These are phyloP conservation scores for Perizoma affinitatum DNA, from an alignment of 2,888 invertebrate species.

Conservation along the genomic window DNA sequence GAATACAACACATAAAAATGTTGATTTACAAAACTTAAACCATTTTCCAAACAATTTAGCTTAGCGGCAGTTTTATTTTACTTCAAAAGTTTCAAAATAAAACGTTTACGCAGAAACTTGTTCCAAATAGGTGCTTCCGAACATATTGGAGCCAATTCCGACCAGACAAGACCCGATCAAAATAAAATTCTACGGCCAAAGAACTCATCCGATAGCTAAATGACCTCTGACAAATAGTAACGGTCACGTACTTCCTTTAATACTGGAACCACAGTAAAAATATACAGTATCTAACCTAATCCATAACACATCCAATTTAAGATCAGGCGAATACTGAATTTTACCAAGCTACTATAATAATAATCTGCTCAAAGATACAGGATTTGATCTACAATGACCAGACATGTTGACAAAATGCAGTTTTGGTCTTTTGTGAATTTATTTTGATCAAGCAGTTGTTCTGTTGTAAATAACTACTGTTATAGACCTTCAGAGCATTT, in stretches of 20 bases:
- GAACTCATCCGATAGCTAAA: slow-evolving; percentile 37
- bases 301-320: too few species aligned
- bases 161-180: slow-evolving; percentile 30
- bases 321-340: too few species aligned
- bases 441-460: slow-evolving; percentile 10
- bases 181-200: slow-evolving; percentile 41
- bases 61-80: slow-evolving; percentile 19
- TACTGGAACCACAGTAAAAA: slow-evolving; percentile 16
- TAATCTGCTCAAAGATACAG: too few species aligned
- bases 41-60: slow-evolving; percentile 15
- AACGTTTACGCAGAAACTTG: slow-evolving; percentile 28
- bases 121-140: slow-evolving; percentile 25
- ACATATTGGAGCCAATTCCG: slow-evolving; percentile 27
- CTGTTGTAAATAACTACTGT: slow-evolving; percentile 13
- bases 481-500: slow-evolving; percentile 26
- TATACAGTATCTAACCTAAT: slow-evolving; percentile 8
- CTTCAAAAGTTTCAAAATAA: slow-evolving; percentile 25
- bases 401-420: too few species aligned
- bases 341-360: too few species aligned
- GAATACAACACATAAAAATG: slow-evolving; percentile 6
- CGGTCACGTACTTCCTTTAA: slow-evolving; percentile 35
- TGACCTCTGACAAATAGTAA: slow-evolving; percentile 40
- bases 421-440: not conserved
- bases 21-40: slow-evolving; percentile 16
- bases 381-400: too few species aligned